Evolutionary conservation across 2,888 invertebrate genomes (phyloP).

Genomic region (Callyntrura guangdongensis): DNA sequence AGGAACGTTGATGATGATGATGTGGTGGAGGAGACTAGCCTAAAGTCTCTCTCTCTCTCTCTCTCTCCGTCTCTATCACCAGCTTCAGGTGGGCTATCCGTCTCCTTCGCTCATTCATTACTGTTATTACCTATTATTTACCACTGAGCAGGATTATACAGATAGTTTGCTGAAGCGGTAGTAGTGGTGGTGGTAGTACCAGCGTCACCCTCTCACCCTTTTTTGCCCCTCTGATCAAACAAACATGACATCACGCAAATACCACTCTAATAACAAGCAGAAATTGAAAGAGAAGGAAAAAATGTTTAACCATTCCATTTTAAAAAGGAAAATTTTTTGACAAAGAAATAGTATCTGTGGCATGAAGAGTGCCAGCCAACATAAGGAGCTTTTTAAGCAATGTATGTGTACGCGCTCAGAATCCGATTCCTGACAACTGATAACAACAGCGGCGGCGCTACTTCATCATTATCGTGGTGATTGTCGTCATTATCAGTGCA

Average conservation of each 20-base stretch:
- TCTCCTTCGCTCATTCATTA: conserved; percentile 44
- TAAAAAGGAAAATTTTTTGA: conserved; percentile 26
- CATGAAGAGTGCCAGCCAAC: neutral
- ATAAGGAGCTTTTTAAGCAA: neutral
- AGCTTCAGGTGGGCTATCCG: conserved; percentile 60
- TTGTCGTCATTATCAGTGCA: neutral
- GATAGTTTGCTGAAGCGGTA: neutral
- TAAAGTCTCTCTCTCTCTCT: no score
- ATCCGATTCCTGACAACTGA: conserved; percentile 38
- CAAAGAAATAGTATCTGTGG: neutral
- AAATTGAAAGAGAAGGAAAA: neutral
- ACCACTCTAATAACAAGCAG: neutral
- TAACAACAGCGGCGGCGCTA: neutral
- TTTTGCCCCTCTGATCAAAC: conserved; percentile 35
- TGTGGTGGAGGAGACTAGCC: no score
- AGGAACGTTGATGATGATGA: neutral
- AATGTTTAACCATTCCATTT: conserved; percentile 39
- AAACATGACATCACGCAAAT: conserved; percentile 37
- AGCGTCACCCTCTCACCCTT: conserved; percentile 10
- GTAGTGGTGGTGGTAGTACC: neutral
- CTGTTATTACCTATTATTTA: conserved; percentile 8
- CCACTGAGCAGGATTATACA: neutral
- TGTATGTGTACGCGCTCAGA: neutral
- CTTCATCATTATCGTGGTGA: no score
- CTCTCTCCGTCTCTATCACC: neutral